Conservation (phyloP, 2,888 invertebrate species). For the Coelinius sp. region DNA sequence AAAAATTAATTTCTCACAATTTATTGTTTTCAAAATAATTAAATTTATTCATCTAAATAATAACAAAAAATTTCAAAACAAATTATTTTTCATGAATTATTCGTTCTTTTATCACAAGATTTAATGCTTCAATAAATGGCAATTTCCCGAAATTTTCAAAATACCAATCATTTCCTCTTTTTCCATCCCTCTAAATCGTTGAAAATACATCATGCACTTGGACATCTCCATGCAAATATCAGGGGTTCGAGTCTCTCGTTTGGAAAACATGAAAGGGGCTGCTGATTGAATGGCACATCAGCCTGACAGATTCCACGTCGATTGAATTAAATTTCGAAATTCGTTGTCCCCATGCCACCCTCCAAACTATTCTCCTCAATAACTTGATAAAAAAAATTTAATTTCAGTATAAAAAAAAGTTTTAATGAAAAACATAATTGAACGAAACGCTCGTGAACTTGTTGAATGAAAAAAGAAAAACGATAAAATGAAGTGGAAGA, state of each 20-base stretch:
- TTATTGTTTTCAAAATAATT: no score
- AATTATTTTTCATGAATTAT: background rate
- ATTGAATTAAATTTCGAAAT: slow-evolving; percentile 38
- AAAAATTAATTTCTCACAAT: no score
- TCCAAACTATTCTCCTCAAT: background rate
- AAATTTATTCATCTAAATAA: no score
- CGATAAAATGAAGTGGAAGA: slow-evolving; percentile 12
- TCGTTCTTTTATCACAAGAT: background rate
- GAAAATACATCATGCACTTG: background rate
- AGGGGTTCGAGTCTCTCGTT: background rate
- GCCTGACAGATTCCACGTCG: slow-evolving; percentile 7
- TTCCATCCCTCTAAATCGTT: background rate
- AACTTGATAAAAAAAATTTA: background rate
- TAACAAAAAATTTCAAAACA: background rate
- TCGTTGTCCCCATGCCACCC: slow-evolving; percentile 17
- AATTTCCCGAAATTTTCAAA: background rate
- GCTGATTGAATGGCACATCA: slow-evolving; percentile 38
- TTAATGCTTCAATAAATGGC: background rate
- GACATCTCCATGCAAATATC: slow-evolving; percentile 5
- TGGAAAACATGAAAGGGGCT: slow-evolving; percentile 35
- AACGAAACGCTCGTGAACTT: background rate
- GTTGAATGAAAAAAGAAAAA: background rate
- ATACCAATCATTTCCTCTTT: background rate
- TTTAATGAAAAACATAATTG: background rate
- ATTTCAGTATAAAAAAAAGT: background rate